Evolutionary conservation across 2,888 invertebrate species (phyloP).

Genomic region (Protula sp.): DNA sequence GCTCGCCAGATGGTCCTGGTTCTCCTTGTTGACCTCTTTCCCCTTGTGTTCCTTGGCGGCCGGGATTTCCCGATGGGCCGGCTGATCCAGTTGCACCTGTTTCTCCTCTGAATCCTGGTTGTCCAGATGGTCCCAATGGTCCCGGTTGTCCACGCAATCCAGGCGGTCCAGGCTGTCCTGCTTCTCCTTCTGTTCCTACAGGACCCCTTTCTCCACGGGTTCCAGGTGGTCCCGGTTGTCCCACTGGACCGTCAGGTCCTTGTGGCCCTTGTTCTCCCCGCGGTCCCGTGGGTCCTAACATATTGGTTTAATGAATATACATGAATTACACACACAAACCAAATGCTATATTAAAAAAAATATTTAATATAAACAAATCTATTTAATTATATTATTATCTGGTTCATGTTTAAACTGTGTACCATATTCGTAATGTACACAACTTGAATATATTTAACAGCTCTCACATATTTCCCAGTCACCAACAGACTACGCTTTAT

Average conservation of each 20-base stretch:
- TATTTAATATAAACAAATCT: too few relatives aligned
- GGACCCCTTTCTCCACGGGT: conserved; percentile 9
- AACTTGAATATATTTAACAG: too few relatives aligned
- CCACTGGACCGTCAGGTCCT: not conserved
- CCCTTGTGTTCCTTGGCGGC: conserved; percentile 3
- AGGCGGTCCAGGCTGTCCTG: conserved; percentile 1
- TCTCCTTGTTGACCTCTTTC: conserved; percentile 10
- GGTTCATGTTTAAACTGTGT: too few relatives aligned
- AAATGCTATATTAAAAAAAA: too few relatives aligned
- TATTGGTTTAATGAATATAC: too few relatives aligned
- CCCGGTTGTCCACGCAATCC: conserved; percentile 8
- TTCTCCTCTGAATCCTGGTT: not conserved
- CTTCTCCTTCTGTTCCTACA: conserved; percentile 13
- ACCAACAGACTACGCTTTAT: too few relatives aligned
- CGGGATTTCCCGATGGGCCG: not conserved
- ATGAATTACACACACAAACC: too few relatives aligned
- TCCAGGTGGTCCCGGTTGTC: conserved; percentile 1
- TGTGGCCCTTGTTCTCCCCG: not conserved
- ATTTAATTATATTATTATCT: too few relatives aligned
- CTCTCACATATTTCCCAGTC: too few relatives aligned
- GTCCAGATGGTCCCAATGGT: conserved; percentile 6
- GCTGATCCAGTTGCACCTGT: not conserved
- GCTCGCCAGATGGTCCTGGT: conserved; percentile 7
- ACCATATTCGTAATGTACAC: too few relatives aligned
- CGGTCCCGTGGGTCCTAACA: too few relatives aligned